Base-by-base conservation (phyloP, 1,140 invertebrate species). In the Orussus abietinus region DNA sequence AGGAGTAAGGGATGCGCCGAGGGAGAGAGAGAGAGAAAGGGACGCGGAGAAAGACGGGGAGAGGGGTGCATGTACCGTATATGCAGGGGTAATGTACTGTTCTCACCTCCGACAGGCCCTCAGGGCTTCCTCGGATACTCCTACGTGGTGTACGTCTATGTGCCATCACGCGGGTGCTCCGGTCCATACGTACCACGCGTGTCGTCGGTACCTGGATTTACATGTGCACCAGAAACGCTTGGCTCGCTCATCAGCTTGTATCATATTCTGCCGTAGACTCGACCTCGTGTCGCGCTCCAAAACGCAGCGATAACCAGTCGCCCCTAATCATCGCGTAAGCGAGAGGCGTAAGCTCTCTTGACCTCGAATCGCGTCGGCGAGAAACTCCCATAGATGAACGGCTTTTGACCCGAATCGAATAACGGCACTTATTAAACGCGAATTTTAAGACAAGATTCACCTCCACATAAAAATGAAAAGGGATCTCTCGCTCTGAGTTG, bases 41-140 rank as follows among this genome's bases (percentile, higher is more conserved):
- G 32, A 31, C 44, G 11, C 7, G 32, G 49, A 53, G 39, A 21
- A 29, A 42, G 38, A 29, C 45, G 45, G 38, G 22, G 47, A n/a
- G n/a, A n/a, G n/a, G n/a, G n/a, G n/a, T n/a, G n/a, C n/a, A n/a
- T n/a, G n/a, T n/a, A n/a, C n/a, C n/a, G n/a, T n/a, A n/a, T n/a
- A n/a, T n/a, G 49, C 55, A 51, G 50, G 57, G 57, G 56, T 60
- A 60, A 60, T 53, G 57, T 45, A 60, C 57, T 59, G 54, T 59
- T 60, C 57, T 60, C 57, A 59, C 57, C 57, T 60, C 57, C 51
- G 53, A 60, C 57, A 57, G 49, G 41, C 57, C 57, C 57, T 52
- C 48, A 33, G 57, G 57, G 53, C 46, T 49, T 57, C 49, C 45
- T 54, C 41, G 36, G 47, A 51, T 49, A 41, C 49, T 45, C 47